Percentiles rank a stretch among this genome's conserved stretches.
phyloP scores from a whole-genome alignment of 1,140 invertebrate genomes.

The Arctopsyche grandis region DNA sequence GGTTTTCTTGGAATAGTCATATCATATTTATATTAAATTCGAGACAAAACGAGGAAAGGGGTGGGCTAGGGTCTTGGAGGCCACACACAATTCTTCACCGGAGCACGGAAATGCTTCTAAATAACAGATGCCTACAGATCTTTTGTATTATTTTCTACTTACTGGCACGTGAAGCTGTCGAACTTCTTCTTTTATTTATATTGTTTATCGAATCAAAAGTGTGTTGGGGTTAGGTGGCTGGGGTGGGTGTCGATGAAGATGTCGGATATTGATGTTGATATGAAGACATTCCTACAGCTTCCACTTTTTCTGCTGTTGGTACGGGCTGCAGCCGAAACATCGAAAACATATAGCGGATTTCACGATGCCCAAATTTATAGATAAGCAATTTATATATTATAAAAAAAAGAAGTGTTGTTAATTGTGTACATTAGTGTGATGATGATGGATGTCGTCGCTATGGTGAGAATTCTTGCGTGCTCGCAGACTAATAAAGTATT shows the following conservation, averaged over 20 bases:
- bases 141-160: neutral
- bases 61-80: conserved; percentile 22
- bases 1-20: no score
- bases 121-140: neutral
- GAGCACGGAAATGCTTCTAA: neutral
- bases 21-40: no score
- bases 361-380: neutral
- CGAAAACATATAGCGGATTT: conserved; percentile 24
- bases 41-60: neutral
- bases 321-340: conserved; percentile 35
- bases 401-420: neutral
- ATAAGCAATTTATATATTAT: neutral
- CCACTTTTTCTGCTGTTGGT: conserved; percentile 43
- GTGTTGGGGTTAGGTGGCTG: conserved; percentile 14
- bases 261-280: conserved; percentile 31
- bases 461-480: conserved; percentile 26
- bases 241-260: conserved; percentile 31
- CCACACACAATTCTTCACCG: conserved; percentile 38
- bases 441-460: neutral
- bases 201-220: conserved; percentile 16
- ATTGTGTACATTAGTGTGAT: neutral
- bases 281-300: conserved; percentile 35
- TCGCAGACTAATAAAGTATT: conserved; percentile 5
- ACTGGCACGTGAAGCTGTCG: neutral
- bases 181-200: conserved; percentile 10